These are phyloP conservation scores for Leptinotarsa peninsularis DNA, from an alignment of 2,888 invertebrate species.

Conservation along the genomic window DNA sequence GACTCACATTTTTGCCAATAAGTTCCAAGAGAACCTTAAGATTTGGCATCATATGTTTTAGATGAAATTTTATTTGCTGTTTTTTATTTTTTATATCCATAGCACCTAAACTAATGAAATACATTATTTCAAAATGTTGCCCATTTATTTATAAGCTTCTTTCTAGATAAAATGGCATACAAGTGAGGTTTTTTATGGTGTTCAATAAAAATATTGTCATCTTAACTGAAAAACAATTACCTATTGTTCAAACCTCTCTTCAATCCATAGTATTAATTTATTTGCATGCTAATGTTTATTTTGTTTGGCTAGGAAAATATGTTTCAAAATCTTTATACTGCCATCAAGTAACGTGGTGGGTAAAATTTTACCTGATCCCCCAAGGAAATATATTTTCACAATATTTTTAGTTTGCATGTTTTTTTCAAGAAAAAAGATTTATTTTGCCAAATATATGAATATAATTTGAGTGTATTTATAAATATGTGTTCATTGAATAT, in stretches of 20 bases:
- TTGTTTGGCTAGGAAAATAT: slow-evolving; percentile 29
- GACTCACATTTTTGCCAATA: not conserved
- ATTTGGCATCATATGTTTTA: not conserved
- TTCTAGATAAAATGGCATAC: slow-evolving; percentile 6
- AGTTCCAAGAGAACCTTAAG: not conserved
- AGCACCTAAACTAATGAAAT: not conserved
- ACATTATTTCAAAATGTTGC: not conserved
- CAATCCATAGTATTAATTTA: slow-evolving; percentile 23
- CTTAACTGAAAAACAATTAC: not conserved
- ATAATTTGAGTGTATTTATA: slow-evolving; percentile 26
- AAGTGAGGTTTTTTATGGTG: slow-evolving; percentile 2
- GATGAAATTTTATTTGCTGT: not conserved
- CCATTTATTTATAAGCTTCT: slow-evolving; percentile 9
- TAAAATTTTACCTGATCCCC: slow-evolving; percentile 9
- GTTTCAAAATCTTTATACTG: too few relatives aligned
- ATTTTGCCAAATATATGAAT: slow-evolving; percentile 45
- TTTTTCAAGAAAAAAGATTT: slow-evolving; percentile 45
- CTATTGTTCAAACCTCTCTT: slow-evolving; percentile 37
- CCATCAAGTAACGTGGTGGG: not conserved
- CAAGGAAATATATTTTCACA: slow-evolving; percentile 47
- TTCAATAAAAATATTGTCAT: not conserved
- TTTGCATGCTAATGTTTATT: slow-evolving; percentile 47
- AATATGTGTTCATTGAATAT: slow-evolving; percentile 18
- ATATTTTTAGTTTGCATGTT: slow-evolving; percentile 54
- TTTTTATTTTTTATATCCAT: not conserved